These are phyloP conservation scores for Motacilla tschutschensis DNA, from an alignment of 2,113 vertebrate genomes.

Conservation along the genomic window DNA sequence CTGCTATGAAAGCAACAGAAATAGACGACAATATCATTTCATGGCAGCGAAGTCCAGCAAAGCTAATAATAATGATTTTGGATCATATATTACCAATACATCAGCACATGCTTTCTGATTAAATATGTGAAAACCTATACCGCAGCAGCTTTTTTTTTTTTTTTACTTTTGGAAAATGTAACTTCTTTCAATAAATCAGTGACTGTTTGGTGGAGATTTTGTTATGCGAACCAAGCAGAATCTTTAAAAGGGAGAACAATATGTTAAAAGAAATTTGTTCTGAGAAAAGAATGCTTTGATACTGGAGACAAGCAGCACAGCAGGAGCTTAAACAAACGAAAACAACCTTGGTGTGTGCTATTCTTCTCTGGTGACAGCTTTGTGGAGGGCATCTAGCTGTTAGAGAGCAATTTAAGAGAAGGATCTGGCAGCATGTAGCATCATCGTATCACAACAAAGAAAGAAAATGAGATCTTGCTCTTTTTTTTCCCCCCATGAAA, in stretches of 20 bases:
- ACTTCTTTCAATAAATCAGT: not conserved
- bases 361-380: conserved; percentile 43
- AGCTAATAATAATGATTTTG: not conserved
- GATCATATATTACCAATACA: not conserved
- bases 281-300: conserved; percentile 46
- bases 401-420: conserved; percentile 49
- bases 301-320: conserved; percentile 50
- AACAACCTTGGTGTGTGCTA: conserved; percentile 39
- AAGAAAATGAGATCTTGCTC: conserved; percentile 41
- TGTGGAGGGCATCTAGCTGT: conserved; percentile 39
- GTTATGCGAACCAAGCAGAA: not conserved
- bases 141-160: not conserved
- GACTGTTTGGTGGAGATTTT: not conserved
- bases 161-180: not conserved
- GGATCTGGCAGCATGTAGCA: not conserved
- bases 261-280: conserved; percentile 51
- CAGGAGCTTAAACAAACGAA: conserved; percentile 46
- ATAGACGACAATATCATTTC: not conserved
- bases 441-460: not conserved
- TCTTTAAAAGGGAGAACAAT: not conserved
- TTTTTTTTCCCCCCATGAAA: not conserved
- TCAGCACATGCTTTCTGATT: not conserved
- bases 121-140: not conserved
- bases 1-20: not conserved
- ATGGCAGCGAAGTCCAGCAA: not conserved